phyloP scores from a whole-genome alignment of 2,888 invertebrate genomes.

The Orgyia antiqua region DNA sequence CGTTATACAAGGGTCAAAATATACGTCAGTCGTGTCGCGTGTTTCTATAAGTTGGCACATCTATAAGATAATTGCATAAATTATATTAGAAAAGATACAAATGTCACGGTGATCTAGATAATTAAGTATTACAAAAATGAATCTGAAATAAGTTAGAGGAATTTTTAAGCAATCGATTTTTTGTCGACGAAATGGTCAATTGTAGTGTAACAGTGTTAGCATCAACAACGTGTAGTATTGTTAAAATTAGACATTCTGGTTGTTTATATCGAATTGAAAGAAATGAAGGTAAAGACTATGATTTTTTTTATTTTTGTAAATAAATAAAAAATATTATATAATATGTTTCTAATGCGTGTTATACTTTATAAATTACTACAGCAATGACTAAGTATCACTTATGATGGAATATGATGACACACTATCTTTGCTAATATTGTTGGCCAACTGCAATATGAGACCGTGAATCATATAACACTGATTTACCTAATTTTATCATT shows the following conservation, averaged over 20 bases:
- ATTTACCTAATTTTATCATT: conserved; percentile 38
- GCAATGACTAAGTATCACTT: conserved; percentile 30
- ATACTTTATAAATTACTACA: neutral
- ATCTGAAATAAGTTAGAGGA: neutral
- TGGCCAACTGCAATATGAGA: conserved; percentile 59
- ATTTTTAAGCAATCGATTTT: neutral
- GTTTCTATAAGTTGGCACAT: conserved; percentile 21
- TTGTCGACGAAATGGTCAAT: conserved; percentile 43
- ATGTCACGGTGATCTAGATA: conserved; percentile 15
- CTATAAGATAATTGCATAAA: conserved; percentile 1
- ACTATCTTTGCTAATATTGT: conserved; percentile 48
- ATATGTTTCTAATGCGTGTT: no score
- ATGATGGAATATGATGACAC: conserved; percentile 50
- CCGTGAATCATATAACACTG: conserved; percentile 46
- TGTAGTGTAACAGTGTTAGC: conserved; percentile 51
- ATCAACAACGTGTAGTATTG: conserved; percentile 51
- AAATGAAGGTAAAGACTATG: conserved; percentile 64
- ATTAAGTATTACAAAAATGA: no score
- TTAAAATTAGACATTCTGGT: conserved; percentile 58
- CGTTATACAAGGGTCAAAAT: conserved; percentile 11
- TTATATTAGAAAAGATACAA: no score
- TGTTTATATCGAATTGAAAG: conserved; percentile 56
- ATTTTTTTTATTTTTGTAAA: conserved; percentile 5
- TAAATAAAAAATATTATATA: no score
- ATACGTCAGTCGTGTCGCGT: conserved; percentile 28